Percentiles rank a stretch among this genome's conserved stretches.
Evolutionary conservation across 2,113 vertebrate genomes (phyloP).

Genomic region (Amazona vittata): DNA sequence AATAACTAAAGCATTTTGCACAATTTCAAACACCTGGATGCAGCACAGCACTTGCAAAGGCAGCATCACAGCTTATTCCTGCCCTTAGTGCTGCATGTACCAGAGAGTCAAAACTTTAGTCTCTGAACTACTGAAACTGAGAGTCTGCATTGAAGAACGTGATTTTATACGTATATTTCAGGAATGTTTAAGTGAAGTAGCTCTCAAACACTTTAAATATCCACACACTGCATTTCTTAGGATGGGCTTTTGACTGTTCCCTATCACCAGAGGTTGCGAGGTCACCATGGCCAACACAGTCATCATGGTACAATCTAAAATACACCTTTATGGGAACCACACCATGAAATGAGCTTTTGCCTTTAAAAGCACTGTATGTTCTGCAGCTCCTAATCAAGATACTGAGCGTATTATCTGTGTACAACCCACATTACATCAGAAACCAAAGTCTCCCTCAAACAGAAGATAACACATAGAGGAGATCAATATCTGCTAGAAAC

Average conservation of each 20-base stretch:
- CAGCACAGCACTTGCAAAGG: neutral
- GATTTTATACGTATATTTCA: fast-evolving
- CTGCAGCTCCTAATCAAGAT: neutral
- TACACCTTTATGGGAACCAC: neutral
- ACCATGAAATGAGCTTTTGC: neutral
- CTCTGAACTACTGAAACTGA: neutral
- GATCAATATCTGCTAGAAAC: constrained; percentile 10
- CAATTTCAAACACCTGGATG: neutral
- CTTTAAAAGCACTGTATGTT: neutral
- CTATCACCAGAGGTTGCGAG: neutral
- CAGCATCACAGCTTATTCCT: neutral
- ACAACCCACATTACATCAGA: neutral
- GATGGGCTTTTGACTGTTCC: neutral
- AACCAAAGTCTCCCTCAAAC: neutral
- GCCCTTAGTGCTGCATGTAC: fast-evolving
- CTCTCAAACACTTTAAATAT: neutral
- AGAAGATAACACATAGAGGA: neutral
- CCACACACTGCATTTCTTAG: neutral
- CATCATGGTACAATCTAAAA: neutral
- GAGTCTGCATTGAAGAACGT: neutral
- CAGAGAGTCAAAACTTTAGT: neutral
- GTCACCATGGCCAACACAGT: neutral
- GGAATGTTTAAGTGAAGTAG: neutral
- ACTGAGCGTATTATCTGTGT: neutral
- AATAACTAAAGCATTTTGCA: neutral